These are phyloP conservation scores for Ectropis crepuscularia DNA, from an alignment of 2,888 invertebrate genomes.

Conservation along the genomic window DNA sequence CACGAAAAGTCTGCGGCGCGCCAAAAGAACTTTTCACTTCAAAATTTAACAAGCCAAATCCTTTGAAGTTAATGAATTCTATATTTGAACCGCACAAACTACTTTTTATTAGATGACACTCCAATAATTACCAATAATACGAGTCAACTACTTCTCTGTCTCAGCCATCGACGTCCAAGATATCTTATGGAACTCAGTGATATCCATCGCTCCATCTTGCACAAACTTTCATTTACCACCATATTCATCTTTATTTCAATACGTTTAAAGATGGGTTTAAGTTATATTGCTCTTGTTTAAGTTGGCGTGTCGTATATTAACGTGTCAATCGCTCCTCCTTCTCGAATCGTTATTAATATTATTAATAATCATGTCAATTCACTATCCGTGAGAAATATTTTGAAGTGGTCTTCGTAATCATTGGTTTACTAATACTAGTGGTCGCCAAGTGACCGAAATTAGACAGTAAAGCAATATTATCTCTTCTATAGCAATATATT, in stretches of 20 bases:
- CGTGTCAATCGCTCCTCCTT: conserved; percentile 79
- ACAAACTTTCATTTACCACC: conserved; percentile 48
- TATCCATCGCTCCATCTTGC: conserved; percentile 61
- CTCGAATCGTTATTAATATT: conserved; percentile 70
- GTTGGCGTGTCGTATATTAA: conserved; percentile 66
- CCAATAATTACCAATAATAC: conserved; percentile 68
- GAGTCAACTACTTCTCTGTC: conserved; percentile 78
- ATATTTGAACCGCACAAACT: no score
- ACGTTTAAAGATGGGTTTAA: conserved; percentile 42
- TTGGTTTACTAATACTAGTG: conserved; percentile 75
- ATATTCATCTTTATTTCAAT: conserved; percentile 29
- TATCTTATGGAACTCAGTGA: conserved; percentile 64
- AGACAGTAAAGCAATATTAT: no score
- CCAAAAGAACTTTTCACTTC: no score
- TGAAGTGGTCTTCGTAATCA: conserved; percentile 68
- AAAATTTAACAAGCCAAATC: no score
- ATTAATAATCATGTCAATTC: conserved; percentile 81
- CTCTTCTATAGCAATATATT: no score
- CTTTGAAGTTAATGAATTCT: no score
- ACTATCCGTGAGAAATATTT: conserved; percentile 77
- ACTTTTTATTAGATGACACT: conserved; percentile 59
- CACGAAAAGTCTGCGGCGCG: no score
- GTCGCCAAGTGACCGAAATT: conserved; percentile 57
- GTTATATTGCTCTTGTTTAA: conserved; percentile 17
- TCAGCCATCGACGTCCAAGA: conserved; percentile 64